phyloP scores from a whole-genome alignment of 1,140 invertebrate species.

The Dryas iulia region DNA sequence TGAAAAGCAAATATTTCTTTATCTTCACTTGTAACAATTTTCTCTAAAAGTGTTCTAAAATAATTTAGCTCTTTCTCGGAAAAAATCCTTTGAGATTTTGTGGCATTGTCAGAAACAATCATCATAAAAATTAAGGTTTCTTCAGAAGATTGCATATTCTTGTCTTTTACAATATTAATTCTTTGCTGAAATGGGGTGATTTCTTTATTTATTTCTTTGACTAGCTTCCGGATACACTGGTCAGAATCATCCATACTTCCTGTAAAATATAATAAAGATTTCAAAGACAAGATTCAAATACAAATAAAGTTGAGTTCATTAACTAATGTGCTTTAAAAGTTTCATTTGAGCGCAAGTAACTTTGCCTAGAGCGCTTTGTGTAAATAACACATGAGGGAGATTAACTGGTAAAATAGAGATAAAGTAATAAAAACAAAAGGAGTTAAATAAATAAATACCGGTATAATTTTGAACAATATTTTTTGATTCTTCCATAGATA shows the following conservation, averaged over 20 bases:
- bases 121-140: constrained; percentile 62
- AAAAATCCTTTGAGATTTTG: constrained; percentile 64
- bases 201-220: constrained; percentile 58
- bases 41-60: constrained; percentile 61
- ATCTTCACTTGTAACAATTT: constrained; percentile 61
- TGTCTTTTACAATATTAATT: constrained; percentile 64
- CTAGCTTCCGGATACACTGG: constrained; percentile 21
- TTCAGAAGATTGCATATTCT: constrained; percentile 46
- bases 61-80: constrained; percentile 55
- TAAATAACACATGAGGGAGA: no score
- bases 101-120: constrained; percentile 57
- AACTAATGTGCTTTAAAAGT: no score
- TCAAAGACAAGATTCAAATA: neutral
- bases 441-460: no score
- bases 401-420: no score
- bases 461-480: neutral
- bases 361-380: no score
- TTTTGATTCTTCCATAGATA: constrained; percentile 27
- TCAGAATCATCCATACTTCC: neutral
- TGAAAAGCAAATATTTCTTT: constrained; percentile 45
- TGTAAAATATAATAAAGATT: neutral
- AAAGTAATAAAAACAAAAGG: no score
- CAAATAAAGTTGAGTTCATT: neutral
- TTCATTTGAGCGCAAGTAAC: no score
- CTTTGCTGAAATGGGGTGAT: constrained; percentile 59